Evolutionary conservation across 2,888 invertebrate genomes (phyloP), one percentile per base, ranked within the genome.

Genomic region (Dryobota labecula): DNA sequence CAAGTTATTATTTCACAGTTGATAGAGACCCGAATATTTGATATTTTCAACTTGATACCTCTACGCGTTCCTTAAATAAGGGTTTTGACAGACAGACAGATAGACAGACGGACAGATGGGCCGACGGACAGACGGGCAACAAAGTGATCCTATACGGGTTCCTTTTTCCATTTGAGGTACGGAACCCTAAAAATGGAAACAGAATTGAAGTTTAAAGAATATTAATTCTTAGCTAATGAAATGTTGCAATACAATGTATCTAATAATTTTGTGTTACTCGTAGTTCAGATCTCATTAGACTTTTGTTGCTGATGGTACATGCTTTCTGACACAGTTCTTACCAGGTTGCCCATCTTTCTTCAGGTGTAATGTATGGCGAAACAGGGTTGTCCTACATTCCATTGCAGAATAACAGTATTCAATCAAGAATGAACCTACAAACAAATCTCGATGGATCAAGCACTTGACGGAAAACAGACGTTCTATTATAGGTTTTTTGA

Each of bases 401-500:
- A 36, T 11, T 33, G n/a, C 47, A 47, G n/a, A 75, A 54, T 56
- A 56, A 43, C 8, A 49, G 47, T 38, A 33, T 47, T 67, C 45
- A 41, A 58, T 77, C 77, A 54, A 27, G 58, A 77, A 20, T 60
- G 33, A 54, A 41, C 33, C 38, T 20, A 77, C 33, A n/a, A 60
- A 69, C 53, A 54, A 18, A 54, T 54, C 30, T 53, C 11, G 41
- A 60, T 60, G 53, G 60, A 58, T 45, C 15, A 24, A 47, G 27
- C 45, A 30, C 41, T 76, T 47, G 73, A 74, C 47, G 47, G 33
- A 60, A 60, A 60, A 20, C 73, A 77, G 70, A 77, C 53, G n/a
- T 27, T 33, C 76, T 60, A 8, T 58, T 41, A 53, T 47, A 54
- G 33, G 58, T 41, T 68, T 68, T 47, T 41, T 53, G 56, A 69